Base-by-base conservation (phyloP, 2,888 invertebrate species). In the Geophilus truncorum region DNA sequence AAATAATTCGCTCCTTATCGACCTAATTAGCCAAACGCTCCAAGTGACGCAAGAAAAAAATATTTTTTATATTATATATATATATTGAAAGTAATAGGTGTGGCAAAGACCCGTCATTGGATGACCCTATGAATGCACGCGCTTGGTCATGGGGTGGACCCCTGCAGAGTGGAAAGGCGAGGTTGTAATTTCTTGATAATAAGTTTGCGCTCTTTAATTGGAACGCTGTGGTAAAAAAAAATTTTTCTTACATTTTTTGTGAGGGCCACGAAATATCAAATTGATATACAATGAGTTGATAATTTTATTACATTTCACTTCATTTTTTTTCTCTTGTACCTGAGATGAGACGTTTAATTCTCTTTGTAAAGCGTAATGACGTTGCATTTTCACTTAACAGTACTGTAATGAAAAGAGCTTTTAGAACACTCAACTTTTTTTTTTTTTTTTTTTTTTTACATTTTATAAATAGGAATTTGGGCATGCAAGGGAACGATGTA, bases 391-490 rank as follows among this genome's bases (percentile, higher is more conserved):
- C 70, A n/a, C n/a, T n/a, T n/a, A n/a, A n/a, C n/a, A n/a, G n/a
- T n/a, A n/a, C n/a, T 1, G 70, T 23, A 28, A 70, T 70, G 70
- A 70, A 70, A 70, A 28, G 28, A 5, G 51, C 15, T 18, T 51
- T 51, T 51, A 6, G 51, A 51, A 18, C 3, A 32, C 32, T 32
- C 32, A 32, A 9, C 9, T 32, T 32, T 32, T 32, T 32, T 32
- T 9, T 32, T 32, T 9, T 32, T 78, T n/a, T 40, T 45, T 32
- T 51, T 10, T 40, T 21, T 7, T 5, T 18, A 18, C 9, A 15
- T 51, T 51, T 51, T 51, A n/a, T 51, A 51, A 51, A 75, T 89
- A 91, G 91, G 86, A 90, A 89, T 84, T 89, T 91, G 87, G 91
- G 90, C 7, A 87, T 90, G 28, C 87, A 88, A 82, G 89, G 89